These are phyloP conservation scores for Iphiclides podalirius DNA, from an alignment of 2,888 invertebrate genomes.

Conservation along the genomic window DNA sequence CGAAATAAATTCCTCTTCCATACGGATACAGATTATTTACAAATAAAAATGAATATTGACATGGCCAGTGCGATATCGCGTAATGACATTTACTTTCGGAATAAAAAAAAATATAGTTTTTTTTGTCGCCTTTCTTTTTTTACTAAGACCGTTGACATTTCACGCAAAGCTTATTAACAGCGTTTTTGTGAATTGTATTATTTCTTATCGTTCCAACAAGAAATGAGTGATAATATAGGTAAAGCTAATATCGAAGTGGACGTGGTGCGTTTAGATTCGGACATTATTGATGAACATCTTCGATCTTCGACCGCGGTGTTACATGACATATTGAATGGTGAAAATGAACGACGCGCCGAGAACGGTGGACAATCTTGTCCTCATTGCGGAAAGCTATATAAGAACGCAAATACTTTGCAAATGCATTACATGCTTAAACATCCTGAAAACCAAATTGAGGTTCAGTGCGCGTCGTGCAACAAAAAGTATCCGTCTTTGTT, in stretches of 20 bases:
- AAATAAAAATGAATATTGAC: neutral
- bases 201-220: neutral
- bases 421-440: conserved; percentile 54
- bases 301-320: conserved; percentile 47
- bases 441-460: conserved; percentile 39
- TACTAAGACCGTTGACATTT: conserved; percentile 25
- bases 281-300: conserved; percentile 47
- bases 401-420: conserved; percentile 45
- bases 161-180: neutral
- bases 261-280: conserved; percentile 41
- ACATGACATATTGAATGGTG: conserved; percentile 43
- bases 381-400: conserved; percentile 60
- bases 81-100: conserved; percentile 6
- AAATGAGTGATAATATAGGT: conserved; percentile 23
- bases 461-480: conserved; percentile 46
- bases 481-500: conserved; percentile 55
- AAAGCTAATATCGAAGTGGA: conserved; percentile 39
- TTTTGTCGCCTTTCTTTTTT: conserved; percentile 29
- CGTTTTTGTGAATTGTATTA: conserved; percentile 2
- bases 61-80: conserved; percentile 10
- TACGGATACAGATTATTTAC: too few relatives aligned
- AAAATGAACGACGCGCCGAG: conserved; percentile 24
- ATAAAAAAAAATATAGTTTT: conserved; percentile 29
- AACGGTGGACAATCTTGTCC: conserved; percentile 56
- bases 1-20: too few relatives aligned